phyloP scores from a whole-genome alignment of 2,797 vertebrate genomes.

The Prionace glauca region DNA sequence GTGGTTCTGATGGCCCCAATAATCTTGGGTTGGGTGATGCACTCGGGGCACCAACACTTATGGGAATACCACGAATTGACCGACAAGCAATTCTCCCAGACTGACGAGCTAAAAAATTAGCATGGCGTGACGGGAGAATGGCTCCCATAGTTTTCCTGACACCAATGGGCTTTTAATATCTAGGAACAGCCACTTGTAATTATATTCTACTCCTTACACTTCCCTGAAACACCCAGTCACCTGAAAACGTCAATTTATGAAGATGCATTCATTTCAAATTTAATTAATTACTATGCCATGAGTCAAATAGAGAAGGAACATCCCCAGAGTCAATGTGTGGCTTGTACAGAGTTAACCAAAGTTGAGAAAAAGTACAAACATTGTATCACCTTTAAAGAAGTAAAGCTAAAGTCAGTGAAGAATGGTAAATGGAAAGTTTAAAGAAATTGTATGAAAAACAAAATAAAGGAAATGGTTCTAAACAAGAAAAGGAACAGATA shows the following conservation, averaged over 20 bases:
- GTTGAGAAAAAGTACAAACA: not conserved
- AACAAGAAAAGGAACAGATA: not conserved
- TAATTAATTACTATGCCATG: not conserved
- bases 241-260: not conserved
- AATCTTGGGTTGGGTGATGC: too few relatives aligned
- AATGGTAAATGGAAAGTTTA: not conserved
- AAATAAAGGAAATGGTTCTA: not conserved
- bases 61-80: too few relatives aligned
- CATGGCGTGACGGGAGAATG: too few relatives aligned
- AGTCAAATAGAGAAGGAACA: not conserved
- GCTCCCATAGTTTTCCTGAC: not conserved
- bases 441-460: not conserved
- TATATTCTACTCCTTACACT: not conserved
- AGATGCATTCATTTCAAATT: not conserved
- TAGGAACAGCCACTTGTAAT: not conserved
- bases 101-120: too few relatives aligned
- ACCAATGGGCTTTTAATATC: not conserved
- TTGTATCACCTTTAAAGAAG: not conserved
- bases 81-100: too few relatives aligned
- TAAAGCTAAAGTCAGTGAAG: not conserved
- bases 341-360: not conserved
- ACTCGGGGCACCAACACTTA: too few relatives aligned
- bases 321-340: not conserved
- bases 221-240: not conserved
- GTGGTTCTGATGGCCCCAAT: too few relatives aligned